Conservation (phyloP, 2,888 invertebrate species). For the Amorpha juglandis region DNA sequence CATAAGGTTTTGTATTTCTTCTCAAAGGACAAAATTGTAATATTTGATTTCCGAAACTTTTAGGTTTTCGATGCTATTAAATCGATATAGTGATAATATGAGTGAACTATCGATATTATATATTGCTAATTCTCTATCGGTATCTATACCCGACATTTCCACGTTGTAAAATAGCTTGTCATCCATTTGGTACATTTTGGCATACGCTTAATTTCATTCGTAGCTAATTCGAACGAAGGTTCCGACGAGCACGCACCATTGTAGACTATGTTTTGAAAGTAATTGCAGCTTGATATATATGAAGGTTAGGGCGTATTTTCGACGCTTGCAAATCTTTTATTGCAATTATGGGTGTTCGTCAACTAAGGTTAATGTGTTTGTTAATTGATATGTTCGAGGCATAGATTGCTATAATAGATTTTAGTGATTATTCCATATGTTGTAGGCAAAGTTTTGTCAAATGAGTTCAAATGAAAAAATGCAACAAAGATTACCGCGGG, state of each 20-base stretch:
- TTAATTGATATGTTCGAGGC: too few species aligned
- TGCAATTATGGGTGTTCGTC: background rate
- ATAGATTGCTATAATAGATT: too few species aligned
- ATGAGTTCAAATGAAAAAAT: too few species aligned
- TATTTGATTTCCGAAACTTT: too few species aligned
- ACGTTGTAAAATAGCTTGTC: constrained; percentile 48
- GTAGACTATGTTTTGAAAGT: constrained; percentile 47
- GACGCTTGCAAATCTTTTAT: constrained; percentile 25
- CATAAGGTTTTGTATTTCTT: too few species aligned
- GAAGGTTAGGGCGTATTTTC: constrained; percentile 52
- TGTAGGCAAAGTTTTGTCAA: too few species aligned
- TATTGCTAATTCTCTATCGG: background rate
- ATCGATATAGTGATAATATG: too few species aligned
- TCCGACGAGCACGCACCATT: constrained; percentile 49
- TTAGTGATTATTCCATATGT: too few species aligned
- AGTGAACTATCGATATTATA: background rate
- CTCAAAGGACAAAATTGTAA: too few species aligned
- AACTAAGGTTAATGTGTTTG: background rate
- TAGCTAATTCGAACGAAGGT: constrained; percentile 55
- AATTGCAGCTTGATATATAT: constrained; percentile 30
- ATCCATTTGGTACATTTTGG: constrained; percentile 51
- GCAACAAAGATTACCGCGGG: too few species aligned
- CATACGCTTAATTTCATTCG: constrained; percentile 52
- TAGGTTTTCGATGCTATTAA: too few species aligned
- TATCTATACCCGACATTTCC: constrained; percentile 38